Conservation (phyloP, 2,113 vertebrate species). For the Tenebrosternarchus preto region DNA sequence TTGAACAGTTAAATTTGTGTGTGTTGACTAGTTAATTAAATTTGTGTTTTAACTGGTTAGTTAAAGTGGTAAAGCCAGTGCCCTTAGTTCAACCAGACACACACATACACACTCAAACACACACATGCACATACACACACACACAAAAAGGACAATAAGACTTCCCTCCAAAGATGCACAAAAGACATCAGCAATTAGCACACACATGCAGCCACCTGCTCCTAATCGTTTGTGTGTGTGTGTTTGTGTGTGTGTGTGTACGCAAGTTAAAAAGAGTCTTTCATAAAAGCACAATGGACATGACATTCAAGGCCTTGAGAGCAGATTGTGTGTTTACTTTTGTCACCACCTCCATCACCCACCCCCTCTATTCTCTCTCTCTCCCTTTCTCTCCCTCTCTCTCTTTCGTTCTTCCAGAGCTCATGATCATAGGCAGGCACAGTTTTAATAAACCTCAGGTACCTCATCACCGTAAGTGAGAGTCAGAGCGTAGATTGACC, state of each 20-base stretch:
- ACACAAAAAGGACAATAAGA: neutral
- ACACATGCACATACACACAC: conserved; percentile 27
- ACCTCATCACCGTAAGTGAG: no score
- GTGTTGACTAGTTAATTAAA: no score
- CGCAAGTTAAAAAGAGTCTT: conserved; percentile 4
- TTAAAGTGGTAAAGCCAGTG: no score
- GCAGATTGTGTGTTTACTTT: conserved; percentile 39
- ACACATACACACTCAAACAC: conserved; percentile 1
- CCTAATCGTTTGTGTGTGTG: conserved; percentile 30
- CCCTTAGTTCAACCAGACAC: neutral
- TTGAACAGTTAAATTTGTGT: no score
- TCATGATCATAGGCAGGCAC: no score
- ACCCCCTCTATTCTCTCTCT: neutral
- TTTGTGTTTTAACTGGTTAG: no score
- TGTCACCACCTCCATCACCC: no score
- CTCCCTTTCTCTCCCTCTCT: neutral
- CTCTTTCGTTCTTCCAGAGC: neutral
- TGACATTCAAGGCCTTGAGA: conserved; percentile 34
- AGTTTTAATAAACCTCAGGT: no score
- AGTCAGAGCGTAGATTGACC: no score
- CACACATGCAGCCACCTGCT: neutral
- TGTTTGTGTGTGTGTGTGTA: neutral
- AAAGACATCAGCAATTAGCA: no score
- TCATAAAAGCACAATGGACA: conserved; percentile 9
- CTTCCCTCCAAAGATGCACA: no score